These are phyloP conservation scores for Danio albolineatus DNA, from an alignment of 2,797 vertebrate genomes.

Conservation along the genomic window DNA sequence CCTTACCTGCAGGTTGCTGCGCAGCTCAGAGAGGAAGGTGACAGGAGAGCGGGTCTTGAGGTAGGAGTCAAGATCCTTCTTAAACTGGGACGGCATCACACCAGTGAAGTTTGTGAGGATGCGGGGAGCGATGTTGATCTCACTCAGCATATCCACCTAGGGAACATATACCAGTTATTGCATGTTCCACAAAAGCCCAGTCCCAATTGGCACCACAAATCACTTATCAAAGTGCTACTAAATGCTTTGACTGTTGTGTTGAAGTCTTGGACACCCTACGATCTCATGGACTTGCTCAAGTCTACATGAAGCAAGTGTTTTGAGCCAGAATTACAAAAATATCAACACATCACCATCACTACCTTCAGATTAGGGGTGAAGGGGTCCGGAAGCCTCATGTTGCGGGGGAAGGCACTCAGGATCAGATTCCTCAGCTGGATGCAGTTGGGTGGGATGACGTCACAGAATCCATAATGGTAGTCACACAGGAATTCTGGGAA, in stretches of 20 bases:
- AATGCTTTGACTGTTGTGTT: not conserved
- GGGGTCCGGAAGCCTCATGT: conserved; percentile 99
- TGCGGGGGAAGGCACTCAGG: conserved; percentile 99
- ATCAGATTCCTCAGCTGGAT: conserved; percentile 99
- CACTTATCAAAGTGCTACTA: not conserved
- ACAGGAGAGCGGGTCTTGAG: conserved; percentile 98
- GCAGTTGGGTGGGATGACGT: conserved; percentile 98
- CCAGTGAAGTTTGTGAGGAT: conserved; percentile 99
- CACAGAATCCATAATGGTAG: conserved; percentile 99
- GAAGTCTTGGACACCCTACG: too few relatives aligned
- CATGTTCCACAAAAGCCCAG: not conserved
- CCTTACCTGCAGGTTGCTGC: conserved; percentile 95
- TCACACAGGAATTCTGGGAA: conserved; percentile 99
- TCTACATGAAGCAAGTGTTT: not conserved
- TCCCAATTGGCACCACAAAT: too few relatives aligned
- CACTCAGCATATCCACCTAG: conserved; percentile 99
- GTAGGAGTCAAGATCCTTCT: conserved; percentile 99
- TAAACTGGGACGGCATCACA: conserved; percentile 99
- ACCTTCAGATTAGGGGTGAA: conserved; percentile 99
- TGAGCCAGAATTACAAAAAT: not conserved
- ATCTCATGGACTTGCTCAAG: not conserved
- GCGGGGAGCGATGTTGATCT: conserved; percentile 98
- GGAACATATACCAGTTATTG: not conserved
- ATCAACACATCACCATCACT: conserved; percentile 35
- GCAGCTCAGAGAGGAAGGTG: conserved; percentile 96